Evolutionary conservation across 2,888 invertebrate species (phyloP), one percentile per base, ranked within the genome.

Genomic region (Salpingus planirostris): DNA sequence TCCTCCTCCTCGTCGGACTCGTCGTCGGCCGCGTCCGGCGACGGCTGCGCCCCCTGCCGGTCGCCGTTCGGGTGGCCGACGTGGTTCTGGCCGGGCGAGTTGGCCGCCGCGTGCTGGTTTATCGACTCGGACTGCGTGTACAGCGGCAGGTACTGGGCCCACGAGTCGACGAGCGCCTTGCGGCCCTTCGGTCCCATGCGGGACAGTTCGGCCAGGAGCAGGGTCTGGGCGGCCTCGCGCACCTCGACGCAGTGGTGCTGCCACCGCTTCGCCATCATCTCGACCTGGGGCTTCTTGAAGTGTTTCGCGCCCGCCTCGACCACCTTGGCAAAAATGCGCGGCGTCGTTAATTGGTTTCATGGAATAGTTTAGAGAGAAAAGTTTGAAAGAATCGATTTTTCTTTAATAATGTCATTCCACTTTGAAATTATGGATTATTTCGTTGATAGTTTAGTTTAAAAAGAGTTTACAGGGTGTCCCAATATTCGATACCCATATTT

Each of bases 181-280:
- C 97, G 78, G 0, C 97, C 97, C 55, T 89, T 89, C 0, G 86
- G 78, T 1, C 91, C 91, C 55, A 93, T 73, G 32, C 80, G 76
- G 5, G 59, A 57, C 14, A 99, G 69, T 65, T 98, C 98, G 1
- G 97, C 93, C 8, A 97, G 68, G 0, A 99, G 68, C 15, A 98
- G 69, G 6, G 96, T 95, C 57, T 98, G 98, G 0, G 96, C 89
- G 0, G 97, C 97, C 64, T 97, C 95, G 3, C 98, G 72, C 26
- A 93, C 92, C 70, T 98, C 97, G 3, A 97, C 74, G 62, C 97
- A 98, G 50, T 95, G 88, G 67, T 98, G 97, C 62, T 98, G 97
- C 98, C 98, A 98, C 40, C 95, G 74, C 11, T 95, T 79, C 1
- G 96, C 97, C 71, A 98, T 74, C 80, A 95, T 89, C 66, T 98